phyloP scores from a whole-genome alignment of 2,888 invertebrate genomes.

The Heliconius ethilla region DNA sequence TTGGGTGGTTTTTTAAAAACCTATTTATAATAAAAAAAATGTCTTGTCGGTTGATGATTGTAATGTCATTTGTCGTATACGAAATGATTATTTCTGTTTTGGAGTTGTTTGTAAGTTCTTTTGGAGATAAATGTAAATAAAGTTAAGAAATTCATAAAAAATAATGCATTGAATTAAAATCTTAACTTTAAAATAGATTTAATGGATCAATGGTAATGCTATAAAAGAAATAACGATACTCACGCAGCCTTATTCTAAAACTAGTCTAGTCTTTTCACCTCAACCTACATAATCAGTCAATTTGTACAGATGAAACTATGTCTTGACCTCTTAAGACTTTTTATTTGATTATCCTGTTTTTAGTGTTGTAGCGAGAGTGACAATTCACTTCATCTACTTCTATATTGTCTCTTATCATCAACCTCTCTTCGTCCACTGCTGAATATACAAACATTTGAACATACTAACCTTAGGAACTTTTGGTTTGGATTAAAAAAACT shows the following conservation, averaged over 20 bases:
- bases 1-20: no score
- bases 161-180: not conserved
- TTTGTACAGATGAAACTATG: slow-evolving; percentile 9
- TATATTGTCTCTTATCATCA: no score
- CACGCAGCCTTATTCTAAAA: slow-evolving; percentile 9
- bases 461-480: no score
- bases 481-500: no score
- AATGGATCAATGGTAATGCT: not conserved
- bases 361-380: not conserved
- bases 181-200: not conserved
- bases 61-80: no score
- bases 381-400: not conserved
- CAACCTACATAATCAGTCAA: slow-evolving; percentile 21
- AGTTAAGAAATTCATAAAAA: not conserved
- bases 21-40: not conserved
- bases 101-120: no score
- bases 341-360: not conserved
- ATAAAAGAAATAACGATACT: not conserved
- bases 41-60: no score
- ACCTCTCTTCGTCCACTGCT: no score
- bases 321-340: not conserved
- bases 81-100: no score
- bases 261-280: slow-evolving; percentile 3
- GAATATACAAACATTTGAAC: no score
- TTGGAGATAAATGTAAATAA: no score